Conservation (phyloP, 2,888 invertebrate genomes). For the Odontocolon sp. region DNA sequence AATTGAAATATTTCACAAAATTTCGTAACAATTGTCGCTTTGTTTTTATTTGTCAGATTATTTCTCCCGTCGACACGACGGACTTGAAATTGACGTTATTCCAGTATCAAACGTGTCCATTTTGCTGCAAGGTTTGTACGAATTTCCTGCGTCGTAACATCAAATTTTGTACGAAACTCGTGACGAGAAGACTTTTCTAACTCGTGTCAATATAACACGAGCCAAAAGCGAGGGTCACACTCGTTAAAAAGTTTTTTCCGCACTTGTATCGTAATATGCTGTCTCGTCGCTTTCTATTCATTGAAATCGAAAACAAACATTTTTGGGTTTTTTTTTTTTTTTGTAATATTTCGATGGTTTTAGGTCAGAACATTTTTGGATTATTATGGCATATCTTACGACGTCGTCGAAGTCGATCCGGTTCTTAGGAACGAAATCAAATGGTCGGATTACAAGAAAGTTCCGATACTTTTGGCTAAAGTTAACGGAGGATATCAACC, state of each 20-base stretch:
- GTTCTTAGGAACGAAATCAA: constrained; percentile 94
- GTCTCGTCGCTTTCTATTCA: too few relatives aligned
- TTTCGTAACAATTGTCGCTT: too few relatives aligned
- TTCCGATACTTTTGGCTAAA: constrained; percentile 93
- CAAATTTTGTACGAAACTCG: too few relatives aligned
- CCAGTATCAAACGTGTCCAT: constrained; percentile 99
- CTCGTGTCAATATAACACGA: too few relatives aligned
- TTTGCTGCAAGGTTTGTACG: constrained; percentile 99
- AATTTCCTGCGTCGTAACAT: too few relatives aligned
- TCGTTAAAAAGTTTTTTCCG: too few relatives aligned
- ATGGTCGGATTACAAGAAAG: constrained; percentile 97
- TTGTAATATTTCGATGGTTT: constrained; percentile 7
- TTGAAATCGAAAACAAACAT: too few relatives aligned
- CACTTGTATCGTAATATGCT: too few relatives aligned
- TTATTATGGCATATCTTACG: constrained; percentile 95
- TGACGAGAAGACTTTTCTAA: too few relatives aligned
- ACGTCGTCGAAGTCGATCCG: constrained; percentile 98
- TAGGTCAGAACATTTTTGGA: constrained; percentile 91
- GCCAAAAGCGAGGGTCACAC: too few relatives aligned
- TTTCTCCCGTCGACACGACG: constrained; percentile 85
- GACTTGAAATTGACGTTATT: constrained; percentile 93
- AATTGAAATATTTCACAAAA: too few relatives aligned
- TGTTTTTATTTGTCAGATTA: constrained; percentile 82
- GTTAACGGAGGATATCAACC: constrained; percentile 90
- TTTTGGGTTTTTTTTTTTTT: neutral